A percentile compares a stretch with the other conserved stretches of the same genome.
phyloP scores from a whole-genome alignment of 2,113 vertebrate genomes.

The Xiphorhynchus elegans region DNA sequence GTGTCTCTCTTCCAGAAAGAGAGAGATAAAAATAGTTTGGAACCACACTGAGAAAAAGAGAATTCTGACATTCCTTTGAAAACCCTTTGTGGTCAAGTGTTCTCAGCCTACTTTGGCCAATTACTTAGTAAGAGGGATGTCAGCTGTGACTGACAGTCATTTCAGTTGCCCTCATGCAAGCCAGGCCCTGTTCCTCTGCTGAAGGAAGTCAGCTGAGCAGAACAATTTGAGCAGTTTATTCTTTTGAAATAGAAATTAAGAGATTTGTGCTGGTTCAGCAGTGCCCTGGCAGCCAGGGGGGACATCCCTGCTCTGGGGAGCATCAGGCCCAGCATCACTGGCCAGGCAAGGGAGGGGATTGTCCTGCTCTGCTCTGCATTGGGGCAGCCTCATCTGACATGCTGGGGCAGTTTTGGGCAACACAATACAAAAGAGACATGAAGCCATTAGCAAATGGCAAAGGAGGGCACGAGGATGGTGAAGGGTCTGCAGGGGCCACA shows the following conservation, averaged over 20 bases:
- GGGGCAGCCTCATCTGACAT: not conserved
- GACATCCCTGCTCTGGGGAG: not conserved
- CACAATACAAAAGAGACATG: not conserved
- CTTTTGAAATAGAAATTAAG: not conserved
- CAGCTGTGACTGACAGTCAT: not conserved
- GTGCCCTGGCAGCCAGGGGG: not conserved
- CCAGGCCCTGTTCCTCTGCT: not conserved
- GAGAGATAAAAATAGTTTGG: conserved; percentile 25
- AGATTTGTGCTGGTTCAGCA: not conserved
- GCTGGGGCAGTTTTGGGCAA: not conserved
- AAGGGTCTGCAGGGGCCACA: not conserved
- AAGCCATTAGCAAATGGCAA: not conserved
- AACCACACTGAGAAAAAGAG: not conserved
- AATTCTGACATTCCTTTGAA: conserved; percentile 7
- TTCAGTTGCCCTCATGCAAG: accelerated
- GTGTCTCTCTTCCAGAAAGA: not conserved
- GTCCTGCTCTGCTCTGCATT: not conserved
- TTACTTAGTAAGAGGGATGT: not conserved
- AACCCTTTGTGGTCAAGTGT: not conserved
- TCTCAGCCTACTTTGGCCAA: not conserved
- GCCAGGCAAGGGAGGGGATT: not conserved
- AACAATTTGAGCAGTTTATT: accelerated
- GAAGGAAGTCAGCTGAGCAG: not conserved
- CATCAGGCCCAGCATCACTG: not conserved
- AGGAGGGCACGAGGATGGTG: not conserved